Percentiles rank a stretch among this genome's conserved stretches.
phyloP scores from a whole-genome alignment of 2,797 vertebrate species.

The Sebastes iracundus region DNA sequence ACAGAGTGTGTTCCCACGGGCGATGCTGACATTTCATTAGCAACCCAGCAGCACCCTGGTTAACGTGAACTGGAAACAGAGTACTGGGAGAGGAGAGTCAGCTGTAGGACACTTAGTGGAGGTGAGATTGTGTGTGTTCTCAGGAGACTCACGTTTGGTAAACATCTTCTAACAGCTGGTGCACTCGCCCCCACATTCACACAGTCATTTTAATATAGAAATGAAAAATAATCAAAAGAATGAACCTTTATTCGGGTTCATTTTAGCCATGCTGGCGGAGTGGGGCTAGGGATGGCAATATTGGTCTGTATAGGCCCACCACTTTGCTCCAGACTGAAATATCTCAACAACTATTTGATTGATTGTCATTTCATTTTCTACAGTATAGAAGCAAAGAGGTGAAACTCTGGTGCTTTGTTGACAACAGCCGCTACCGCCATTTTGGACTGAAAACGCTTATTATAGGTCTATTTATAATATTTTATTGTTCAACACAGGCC shows the following conservation, averaged over 20 bases:
- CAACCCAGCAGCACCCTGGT: constrained; percentile 17
- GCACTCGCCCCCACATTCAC: not conserved
- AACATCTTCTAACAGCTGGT: constrained; percentile 31
- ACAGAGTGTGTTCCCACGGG: constrained; percentile 65
- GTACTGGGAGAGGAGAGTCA: not conserved
- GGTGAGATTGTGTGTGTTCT: not conserved
- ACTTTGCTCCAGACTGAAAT: not conserved
- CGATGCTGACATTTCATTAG: constrained; percentile 56
- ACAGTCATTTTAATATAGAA: not conserved
- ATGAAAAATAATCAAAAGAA: not conserved
- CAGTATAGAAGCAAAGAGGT: too few relatives aligned
- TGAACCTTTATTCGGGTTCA: not conserved
- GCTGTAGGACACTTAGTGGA: not conserved
- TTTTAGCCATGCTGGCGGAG: not conserved
- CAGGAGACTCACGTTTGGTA: constrained; percentile 4
- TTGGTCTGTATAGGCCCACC: not conserved
- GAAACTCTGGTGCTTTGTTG: too few relatives aligned
- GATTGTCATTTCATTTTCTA: not conserved
- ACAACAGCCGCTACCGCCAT: too few relatives aligned
- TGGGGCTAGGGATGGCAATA: not conserved
- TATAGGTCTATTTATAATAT: too few relatives aligned
- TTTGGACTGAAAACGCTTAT: too few relatives aligned
- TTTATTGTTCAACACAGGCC: too few relatives aligned
- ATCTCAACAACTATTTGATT: not conserved
- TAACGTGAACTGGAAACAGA: not conserved